Evolutionary conservation across 2,888 invertebrate genomes (phyloP), one percentile per base, ranked within the genome.

Genomic region (Idaea biselata): DNA sequence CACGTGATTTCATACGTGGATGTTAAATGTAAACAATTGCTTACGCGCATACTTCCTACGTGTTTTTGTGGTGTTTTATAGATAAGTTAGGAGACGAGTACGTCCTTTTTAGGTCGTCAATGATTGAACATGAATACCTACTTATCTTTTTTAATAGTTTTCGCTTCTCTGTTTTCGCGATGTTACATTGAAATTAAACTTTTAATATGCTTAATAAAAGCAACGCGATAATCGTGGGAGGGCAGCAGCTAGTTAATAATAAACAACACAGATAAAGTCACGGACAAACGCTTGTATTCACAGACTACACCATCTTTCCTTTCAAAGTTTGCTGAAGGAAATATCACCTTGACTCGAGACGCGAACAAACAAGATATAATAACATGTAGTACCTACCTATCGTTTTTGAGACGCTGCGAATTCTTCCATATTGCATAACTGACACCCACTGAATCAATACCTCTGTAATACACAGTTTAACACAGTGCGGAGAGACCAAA

Each of bases 1-100:
- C 44, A 44, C 44, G 44, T 44, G 44, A 44, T 44, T 44, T 14
- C 44, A 14, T 44, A 44, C 44, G 44, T 44, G 44, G 44, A 7
- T 14, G 14, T 8, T 44, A 14, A 44, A 44, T 44, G 44, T 44
- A 44, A 44, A 44, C 44, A 44, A 44, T 44, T 44, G 44, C 44
- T 44, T 44, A 44, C 44, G 44, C 44, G 44, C 44, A 44, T 44
- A 44, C 44, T 44, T 44, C 44, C 44, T 44, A 44, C 44, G 44
- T 44, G 44, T 44, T 44, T 44, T 44, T 14, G n/a, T 44, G 3
- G 44, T 44, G 44, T 8, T 44, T 44, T 14, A 44, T 44, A 11
- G 44, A 44, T 44, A 44, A 33, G 11, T 8, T 44, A 44, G 14
- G 14, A 14, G 14, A 14, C 25, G 25, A 25, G 25, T 25, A 5